Evolutionary conservation across 35 echinoderm and acorn worm species (phyloP).

Genomic region (Eucidaris tribuloides): DNA sequence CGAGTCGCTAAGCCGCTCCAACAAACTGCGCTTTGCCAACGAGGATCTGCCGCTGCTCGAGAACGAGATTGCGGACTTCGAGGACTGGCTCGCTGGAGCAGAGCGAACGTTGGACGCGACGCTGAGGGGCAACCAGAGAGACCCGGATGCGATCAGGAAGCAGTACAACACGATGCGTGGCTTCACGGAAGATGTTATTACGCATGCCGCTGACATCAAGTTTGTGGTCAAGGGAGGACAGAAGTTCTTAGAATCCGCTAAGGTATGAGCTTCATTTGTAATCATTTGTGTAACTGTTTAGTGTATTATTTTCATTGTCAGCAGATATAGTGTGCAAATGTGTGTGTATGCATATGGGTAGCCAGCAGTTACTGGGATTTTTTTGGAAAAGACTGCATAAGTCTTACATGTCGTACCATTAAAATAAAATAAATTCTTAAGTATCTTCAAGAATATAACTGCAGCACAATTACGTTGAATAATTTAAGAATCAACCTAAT

Average conservation of each 20-base stretch:
- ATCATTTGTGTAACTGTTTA: too few relatives aligned
- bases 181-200: constrained; percentile 92
- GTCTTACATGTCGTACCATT: too few relatives aligned
- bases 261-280: constrained; percentile 51
- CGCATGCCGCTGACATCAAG: constrained; percentile 91
- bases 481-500: too few relatives aligned
- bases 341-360: too few relatives aligned
- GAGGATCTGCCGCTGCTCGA: constrained; percentile 89
- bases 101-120: constrained; percentile 64
- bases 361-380: too few relatives aligned
- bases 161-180: constrained; percentile 63
- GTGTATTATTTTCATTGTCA: too few relatives aligned
- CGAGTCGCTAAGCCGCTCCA: constrained; percentile 58
- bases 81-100: constrained; percentile 75
- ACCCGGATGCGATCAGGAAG: constrained; percentile 58
- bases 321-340: too few relatives aligned
- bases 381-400: too few relatives aligned
- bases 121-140: constrained; percentile 46
- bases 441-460: too few relatives aligned
- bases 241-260: constrained; percentile 80
- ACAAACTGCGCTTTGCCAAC: constrained; percentile 75
- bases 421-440: too few relatives aligned
- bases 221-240: constrained; percentile 97
- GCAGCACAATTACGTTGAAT: too few relatives aligned
- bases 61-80: constrained; percentile 71